Evolutionary conservation across 35 echinoderm and acorn worm species (phyloP).

Genomic region (Amphiura filiformis): DNA sequence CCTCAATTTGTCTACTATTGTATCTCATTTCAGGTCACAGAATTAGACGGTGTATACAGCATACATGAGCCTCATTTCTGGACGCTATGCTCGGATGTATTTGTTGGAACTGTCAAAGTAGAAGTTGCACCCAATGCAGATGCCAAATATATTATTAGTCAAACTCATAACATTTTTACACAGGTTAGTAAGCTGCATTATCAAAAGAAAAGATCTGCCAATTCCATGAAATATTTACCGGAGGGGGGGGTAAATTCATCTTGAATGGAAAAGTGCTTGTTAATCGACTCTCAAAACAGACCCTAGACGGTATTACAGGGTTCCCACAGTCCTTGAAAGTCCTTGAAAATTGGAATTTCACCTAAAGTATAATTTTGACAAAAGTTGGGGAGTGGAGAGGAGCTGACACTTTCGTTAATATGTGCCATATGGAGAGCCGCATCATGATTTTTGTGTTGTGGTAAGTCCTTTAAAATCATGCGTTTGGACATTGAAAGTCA

Average conservation of each 20-base stretch:
- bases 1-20: neutral
- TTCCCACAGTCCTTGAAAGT: too few relatives aligned
- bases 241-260: neutral
- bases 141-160: constrained; percentile 95
- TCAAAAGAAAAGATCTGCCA: neutral
- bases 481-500: too few relatives aligned
- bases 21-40: constrained; percentile 48
- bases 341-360: too few relatives aligned
- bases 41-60: constrained; percentile 92
- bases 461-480: too few relatives aligned
- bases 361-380: too few relatives aligned
- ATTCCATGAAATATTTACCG: neutral
- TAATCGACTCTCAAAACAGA: too few relatives aligned
- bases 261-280: neutral
- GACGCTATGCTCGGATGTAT: constrained; percentile 92
- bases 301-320: neutral
- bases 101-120: constrained; percentile 80
- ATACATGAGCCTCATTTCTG: constrained; percentile 98
- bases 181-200: constrained; percentile 80
- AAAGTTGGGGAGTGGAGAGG: too few relatives aligned
- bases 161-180: constrained; percentile 98
- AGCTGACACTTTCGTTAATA: too few relatives aligned
- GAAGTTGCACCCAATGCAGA: constrained; percentile 89
- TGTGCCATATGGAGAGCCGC: too few relatives aligned
- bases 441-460: too few relatives aligned